These are phyloP conservation scores for Diarsia mendica DNA, from an alignment of 2,888 invertebrate species.

Conservation along the genomic window DNA sequence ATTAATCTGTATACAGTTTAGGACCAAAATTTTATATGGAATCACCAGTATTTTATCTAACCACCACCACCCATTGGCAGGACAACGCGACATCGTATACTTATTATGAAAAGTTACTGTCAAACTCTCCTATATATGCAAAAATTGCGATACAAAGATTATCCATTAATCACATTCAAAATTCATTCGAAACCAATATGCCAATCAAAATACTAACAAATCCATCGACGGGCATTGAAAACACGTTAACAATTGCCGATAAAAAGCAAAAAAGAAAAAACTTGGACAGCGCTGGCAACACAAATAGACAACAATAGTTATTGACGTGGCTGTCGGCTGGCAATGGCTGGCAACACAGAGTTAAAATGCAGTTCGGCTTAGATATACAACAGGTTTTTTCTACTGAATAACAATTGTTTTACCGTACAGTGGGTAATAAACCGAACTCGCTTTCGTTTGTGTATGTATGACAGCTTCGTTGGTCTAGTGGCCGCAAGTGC, in stretches of 20 bases:
- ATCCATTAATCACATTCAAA: neutral
- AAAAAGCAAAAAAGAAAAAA: constrained; percentile 21
- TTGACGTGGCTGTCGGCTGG: constrained; percentile 24
- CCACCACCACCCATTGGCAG: too few relatives aligned
- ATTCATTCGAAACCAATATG: constrained; percentile 9
- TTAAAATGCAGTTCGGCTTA: constrained; percentile 16
- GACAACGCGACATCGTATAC: too few relatives aligned
- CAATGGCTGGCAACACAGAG: constrained; percentile 13
- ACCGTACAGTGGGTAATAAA: too few relatives aligned
- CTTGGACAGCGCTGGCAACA: constrained; percentile 22
- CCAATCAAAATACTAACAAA: constrained; percentile 35
- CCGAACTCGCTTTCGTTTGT: neutral
- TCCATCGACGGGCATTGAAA: constrained; percentile 14
- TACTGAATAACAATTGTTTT: neutral
- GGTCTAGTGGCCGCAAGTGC: neutral
- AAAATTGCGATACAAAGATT: too few relatives aligned
- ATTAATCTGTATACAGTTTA: too few relatives aligned
- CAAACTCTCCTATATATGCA: too few relatives aligned
- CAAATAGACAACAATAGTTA: constrained; percentile 37
- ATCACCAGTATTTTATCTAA: too few relatives aligned
- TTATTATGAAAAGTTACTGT: too few relatives aligned
- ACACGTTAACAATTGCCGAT: constrained; percentile 29
- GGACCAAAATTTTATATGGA: too few relatives aligned
- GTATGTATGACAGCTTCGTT: neutral
- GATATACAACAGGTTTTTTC: constrained; percentile 22